Conservation (phyloP, 2,797 vertebrate species). For the Lycodopsis pacificus region DNA sequence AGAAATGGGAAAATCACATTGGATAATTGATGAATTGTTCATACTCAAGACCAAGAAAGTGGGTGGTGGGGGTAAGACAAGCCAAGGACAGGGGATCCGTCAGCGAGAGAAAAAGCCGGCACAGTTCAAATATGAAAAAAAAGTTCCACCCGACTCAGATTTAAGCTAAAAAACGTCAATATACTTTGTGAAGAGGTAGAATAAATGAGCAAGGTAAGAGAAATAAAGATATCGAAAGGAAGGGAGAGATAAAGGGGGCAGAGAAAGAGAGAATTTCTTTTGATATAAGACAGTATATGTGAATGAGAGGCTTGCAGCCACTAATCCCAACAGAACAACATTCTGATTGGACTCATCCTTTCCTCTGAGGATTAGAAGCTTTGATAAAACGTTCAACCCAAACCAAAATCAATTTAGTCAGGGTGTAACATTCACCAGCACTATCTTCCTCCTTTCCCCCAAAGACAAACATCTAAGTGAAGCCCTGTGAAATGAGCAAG, state of each 20-base stretch:
- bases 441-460: conserved; percentile 25
- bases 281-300: conserved; percentile 39
- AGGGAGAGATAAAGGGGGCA: conserved; percentile 7
- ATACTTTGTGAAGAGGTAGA: background rate
- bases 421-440: conserved; percentile 61
- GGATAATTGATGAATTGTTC: conserved; percentile 62
- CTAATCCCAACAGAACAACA: conserved; percentile 79
- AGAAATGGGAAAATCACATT: conserved; percentile 31
- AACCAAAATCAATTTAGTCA: conserved; percentile 79
- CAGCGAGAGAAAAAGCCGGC: conserved; percentile 13
- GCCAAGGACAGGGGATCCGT: conserved; percentile 15
- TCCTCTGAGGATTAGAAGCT: conserved; percentile 76
- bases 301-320: conserved; percentile 49
- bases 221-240: conserved; percentile 10
- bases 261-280: background rate
- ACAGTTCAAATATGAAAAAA: conserved; percentile 4
- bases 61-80: conserved; percentile 25
- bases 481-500: conserved; percentile 43
- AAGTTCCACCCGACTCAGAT: background rate
- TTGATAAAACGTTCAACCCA: conserved; percentile 78
- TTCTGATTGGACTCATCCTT: conserved; percentile 78
- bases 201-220: background rate
- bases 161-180: background rate
- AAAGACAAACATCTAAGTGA: conserved; percentile 41
- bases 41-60: conserved; percentile 31